Percentiles rank a stretch among this genome's conserved stretches.
phyloP scores from a whole-genome alignment of 1,140 invertebrate species.

The Drosophila micromelanica region DNA sequence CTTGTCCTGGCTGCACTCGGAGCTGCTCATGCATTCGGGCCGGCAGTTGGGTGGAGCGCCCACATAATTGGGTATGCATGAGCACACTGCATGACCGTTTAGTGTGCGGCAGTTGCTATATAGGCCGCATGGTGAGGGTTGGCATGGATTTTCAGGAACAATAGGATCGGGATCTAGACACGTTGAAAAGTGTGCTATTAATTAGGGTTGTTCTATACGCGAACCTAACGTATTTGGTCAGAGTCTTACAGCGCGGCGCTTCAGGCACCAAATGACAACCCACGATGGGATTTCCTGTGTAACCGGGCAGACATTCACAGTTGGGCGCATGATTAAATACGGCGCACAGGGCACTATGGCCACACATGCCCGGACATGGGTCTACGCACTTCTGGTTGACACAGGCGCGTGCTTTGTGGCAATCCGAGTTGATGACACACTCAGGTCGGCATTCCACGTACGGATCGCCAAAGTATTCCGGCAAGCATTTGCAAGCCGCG shows the following conservation, averaged over 20 bases:
- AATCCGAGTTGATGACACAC: conserved; percentile 92
- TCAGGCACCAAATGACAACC: conserved; percentile 86
- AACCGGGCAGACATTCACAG: conserved; percentile 91
- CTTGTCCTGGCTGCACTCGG: conserved; percentile 89
- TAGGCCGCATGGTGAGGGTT: conserved; percentile 89
- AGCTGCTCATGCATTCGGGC: conserved; percentile 91
- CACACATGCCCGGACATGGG: conserved; percentile 92
- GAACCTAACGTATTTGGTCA: conserved; percentile 58
- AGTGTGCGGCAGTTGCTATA: conserved; percentile 89
- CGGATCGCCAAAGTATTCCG: conserved; percentile 89
- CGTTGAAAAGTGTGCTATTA: conserved; percentile 61
- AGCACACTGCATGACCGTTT: conserved; percentile 89
- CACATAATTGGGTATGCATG: conserved; percentile 88
- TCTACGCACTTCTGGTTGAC: conserved; percentile 92
- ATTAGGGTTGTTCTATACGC: conserved; percentile 46
- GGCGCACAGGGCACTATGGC: conserved; percentile 91
- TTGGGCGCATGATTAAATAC: conserved; percentile 93
- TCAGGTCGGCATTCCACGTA: conserved; percentile 90
- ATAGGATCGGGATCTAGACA: conserved; percentile 79
- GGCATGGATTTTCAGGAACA: conserved; percentile 86
- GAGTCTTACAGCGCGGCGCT: conserved; percentile 59
- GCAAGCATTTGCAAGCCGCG: conserved; percentile 89
- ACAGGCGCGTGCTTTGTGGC: conserved; percentile 90
- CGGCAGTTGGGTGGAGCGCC: conserved; percentile 89
- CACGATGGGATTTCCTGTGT: conserved; percentile 90